A percentile compares a stretch with the other conserved stretches of the same genome.
phyloP scores from a whole-genome alignment of 2,797 vertebrate genomes.

The Typhlichthys subterraneus region DNA sequence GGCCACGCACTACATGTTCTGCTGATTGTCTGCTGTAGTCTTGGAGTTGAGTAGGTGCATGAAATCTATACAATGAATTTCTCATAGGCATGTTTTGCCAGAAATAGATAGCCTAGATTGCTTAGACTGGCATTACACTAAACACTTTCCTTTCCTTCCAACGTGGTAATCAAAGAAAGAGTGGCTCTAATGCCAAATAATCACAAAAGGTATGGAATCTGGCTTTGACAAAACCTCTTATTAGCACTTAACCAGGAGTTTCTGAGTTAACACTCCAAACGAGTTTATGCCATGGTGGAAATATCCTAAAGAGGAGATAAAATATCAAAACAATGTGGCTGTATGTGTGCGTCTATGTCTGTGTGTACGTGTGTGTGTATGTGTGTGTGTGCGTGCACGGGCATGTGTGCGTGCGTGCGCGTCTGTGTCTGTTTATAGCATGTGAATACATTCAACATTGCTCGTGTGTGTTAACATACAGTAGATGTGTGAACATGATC shows the following conservation, averaged over 20 bases:
- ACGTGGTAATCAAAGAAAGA: constrained; percentile 26
- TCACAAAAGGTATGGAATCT: constrained; percentile 12
- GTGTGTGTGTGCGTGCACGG: background rate
- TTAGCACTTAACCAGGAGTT: constrained; percentile 43
- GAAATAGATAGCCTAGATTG: too few relatives aligned
- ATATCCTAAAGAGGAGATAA: constrained; percentile 29
- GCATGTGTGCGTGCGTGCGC: background rate
- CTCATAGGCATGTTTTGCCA: too few relatives aligned
- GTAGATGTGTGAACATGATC: constrained; percentile 7
- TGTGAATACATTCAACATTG: background rate
- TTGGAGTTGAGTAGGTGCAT: too few relatives aligned
- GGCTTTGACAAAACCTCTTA: constrained; percentile 17
- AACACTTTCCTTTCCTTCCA: background rate
- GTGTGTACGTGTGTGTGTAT: constrained; percentile 6
- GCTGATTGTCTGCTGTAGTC: too few relatives aligned
- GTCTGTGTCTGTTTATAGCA: background rate
- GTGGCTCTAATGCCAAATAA: constrained; percentile 4
- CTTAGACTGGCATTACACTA: too few relatives aligned
- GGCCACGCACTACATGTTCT: constrained; percentile 29
- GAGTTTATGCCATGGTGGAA: constrained; percentile 20
- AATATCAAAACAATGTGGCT: constrained; percentile 22
- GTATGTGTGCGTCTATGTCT: constrained; percentile 15
- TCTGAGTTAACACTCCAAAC: constrained; percentile 22
- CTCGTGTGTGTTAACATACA: background rate
- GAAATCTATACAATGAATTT: too few relatives aligned